Conservation (phyloP, 2,113 vertebrate species). For the Diadophis punctatus region DNA sequence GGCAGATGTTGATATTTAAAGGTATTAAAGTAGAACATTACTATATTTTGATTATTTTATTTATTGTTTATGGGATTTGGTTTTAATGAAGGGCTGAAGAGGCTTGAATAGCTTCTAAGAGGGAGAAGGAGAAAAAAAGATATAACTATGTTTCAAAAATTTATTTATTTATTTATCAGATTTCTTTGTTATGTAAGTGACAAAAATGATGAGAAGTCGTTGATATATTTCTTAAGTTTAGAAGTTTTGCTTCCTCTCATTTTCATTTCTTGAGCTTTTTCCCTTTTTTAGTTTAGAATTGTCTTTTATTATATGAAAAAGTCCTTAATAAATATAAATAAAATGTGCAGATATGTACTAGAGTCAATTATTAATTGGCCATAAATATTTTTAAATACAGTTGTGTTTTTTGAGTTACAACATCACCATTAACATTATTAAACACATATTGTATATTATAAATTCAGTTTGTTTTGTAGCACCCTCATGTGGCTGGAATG, state of each 20-base stretch:
- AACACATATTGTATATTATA: not conserved
- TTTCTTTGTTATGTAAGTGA: not conserved
- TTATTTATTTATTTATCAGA: not conserved
- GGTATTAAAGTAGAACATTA: not conserved
- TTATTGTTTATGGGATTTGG: not conserved
- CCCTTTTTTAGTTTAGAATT: not conserved
- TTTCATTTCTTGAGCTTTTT: not conserved
- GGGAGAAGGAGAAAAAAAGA: not conserved
- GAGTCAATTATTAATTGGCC: not conserved
- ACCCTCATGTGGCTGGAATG: conserved; percentile 54
- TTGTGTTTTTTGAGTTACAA: not conserved
- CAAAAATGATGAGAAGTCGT: not conserved
- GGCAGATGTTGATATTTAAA: not conserved
- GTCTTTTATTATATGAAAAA: not conserved
- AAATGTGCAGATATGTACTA: not conserved
- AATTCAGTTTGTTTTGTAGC: conserved; percentile 45
- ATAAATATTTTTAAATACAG: not conserved
- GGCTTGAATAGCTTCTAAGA: not conserved
- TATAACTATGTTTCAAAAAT: not conserved
- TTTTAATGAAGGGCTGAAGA: not conserved
- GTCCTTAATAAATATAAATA: not conserved
- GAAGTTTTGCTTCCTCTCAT: not conserved
- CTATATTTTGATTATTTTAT: not conserved
- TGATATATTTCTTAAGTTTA: not conserved
- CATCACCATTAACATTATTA: not conserved